Conservation (phyloP, 2,797 vertebrate species). For the Limnodromus scolopaceus region DNA sequence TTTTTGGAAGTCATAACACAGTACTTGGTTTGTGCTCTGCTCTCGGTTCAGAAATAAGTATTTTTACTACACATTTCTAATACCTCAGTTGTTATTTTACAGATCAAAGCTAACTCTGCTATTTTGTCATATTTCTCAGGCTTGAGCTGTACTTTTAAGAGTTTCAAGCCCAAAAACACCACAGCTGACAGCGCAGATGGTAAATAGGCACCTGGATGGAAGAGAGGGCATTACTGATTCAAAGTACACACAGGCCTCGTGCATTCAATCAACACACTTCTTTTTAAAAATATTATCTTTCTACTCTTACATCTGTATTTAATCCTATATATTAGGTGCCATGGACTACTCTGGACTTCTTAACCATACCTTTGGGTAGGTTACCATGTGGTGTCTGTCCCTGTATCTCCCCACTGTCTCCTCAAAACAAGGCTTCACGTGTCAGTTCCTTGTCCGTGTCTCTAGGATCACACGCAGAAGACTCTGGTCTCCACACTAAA, state of each 20-base stretch:
- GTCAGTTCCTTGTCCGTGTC: not conserved
- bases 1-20: not conserved
- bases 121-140: not conserved
- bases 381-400: too few species aligned
- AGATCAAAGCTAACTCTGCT: not conserved
- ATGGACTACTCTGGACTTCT: not conserved
- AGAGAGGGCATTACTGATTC: not conserved
- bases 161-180: not conserved
- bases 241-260: not conserved
- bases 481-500: accelerated
- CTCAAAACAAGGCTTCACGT: not conserved
- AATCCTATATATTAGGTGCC: not conserved
- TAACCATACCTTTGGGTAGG: not conserved
- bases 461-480: not conserved
- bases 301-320: not conserved
- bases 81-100: not conserved
- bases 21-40: not conserved
- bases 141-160: not conserved
- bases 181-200: not conserved
- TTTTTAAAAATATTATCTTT: not conserved
- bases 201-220: not conserved
- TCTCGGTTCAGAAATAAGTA: not conserved
- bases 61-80: not conserved
- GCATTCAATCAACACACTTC: not conserved
- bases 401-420: not conserved